A percentile compares a stretch with the other conserved stretches of the same genome.
These are phyloP conservation scores for Eufriesea mexicana DNA, from an alignment of 1,140 invertebrate genomes.

Conservation along the genomic window DNA sequence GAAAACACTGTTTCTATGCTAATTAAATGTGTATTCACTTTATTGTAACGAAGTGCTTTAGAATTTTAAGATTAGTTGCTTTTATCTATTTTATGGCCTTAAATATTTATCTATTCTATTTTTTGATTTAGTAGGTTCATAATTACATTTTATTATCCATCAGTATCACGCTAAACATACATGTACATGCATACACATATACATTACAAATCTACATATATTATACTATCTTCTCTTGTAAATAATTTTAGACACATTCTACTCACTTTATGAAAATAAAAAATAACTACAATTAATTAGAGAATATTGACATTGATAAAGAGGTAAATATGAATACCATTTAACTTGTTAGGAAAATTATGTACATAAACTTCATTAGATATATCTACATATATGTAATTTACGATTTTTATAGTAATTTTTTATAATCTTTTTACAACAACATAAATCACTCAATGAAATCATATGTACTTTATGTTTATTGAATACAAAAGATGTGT, in stretches of 20 bases:
- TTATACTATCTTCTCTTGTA: background rate
- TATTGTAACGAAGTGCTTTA: conserved; percentile 16
- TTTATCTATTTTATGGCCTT: conserved; percentile 34
- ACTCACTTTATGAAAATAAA: background rate
- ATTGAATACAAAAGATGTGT: background rate
- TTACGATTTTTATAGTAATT: conserved; percentile 9
- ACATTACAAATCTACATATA: background rate
- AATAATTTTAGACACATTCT: background rate
- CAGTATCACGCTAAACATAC: background rate
- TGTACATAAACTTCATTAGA: background rate
- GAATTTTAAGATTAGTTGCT: conserved; percentile 32
- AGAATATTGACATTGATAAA: background rate
- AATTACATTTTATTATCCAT: background rate
- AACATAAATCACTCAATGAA: conserved; percentile 52
- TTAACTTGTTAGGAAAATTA: background rate
- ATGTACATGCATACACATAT: background rate
- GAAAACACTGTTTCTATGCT: conserved; percentile 38
- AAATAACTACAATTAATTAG: background rate
- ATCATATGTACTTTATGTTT: conserved; percentile 29
- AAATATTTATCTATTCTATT: conserved; percentile 15
- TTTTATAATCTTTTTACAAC: conserved; percentile 33
- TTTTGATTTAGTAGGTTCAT: background rate
- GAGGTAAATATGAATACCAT: background rate
- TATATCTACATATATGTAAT: background rate
- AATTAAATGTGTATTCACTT: conserved; percentile 17